Evolutionary conservation across 2,888 invertebrate genomes (phyloP).

Genomic region (Mystacides longicornis): DNA sequence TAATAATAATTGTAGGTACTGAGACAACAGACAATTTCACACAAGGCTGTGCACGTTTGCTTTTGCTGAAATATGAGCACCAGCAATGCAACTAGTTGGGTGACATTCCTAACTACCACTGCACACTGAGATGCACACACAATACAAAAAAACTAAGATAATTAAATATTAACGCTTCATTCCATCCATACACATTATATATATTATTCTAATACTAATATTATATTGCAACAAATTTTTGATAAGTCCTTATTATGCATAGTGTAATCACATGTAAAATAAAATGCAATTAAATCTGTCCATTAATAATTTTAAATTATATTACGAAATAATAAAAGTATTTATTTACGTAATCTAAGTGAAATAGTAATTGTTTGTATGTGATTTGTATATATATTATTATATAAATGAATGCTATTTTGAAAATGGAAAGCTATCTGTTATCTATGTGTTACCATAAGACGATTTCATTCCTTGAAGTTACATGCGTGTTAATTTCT

Average conservation of each 20-base stretch:
- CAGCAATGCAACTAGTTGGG: not conserved
- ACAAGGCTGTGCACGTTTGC: not conserved
- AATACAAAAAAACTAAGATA: conserved; percentile 7
- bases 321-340: not conserved
- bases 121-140: not conserved
- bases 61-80: not conserved
- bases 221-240: conserved; percentile 14
- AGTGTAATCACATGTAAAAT: conserved; percentile 24
- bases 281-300: conserved; percentile 26
- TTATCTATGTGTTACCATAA: too few relatives aligned
- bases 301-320: conserved; percentile 24
- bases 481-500: too few relatives aligned
- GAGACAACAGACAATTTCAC: not conserved
- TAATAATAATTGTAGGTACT: too few relatives aligned
- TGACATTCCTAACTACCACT: not conserved
- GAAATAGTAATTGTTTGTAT: conserved; percentile 19
- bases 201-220: conserved; percentile 17
- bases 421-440: conserved; percentile 1
- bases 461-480: too few relatives aligned
- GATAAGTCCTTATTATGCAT: conserved; percentile 17
- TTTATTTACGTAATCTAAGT: conserved; percentile 1
- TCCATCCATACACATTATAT: conserved; percentile 24
- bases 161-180: conserved; percentile 24
- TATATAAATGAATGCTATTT: conserved; percentile 15
- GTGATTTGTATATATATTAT: conserved; percentile 23